phyloP scores from a whole-genome alignment of 2,888 invertebrate species.

The Epirrhoe tristata region DNA sequence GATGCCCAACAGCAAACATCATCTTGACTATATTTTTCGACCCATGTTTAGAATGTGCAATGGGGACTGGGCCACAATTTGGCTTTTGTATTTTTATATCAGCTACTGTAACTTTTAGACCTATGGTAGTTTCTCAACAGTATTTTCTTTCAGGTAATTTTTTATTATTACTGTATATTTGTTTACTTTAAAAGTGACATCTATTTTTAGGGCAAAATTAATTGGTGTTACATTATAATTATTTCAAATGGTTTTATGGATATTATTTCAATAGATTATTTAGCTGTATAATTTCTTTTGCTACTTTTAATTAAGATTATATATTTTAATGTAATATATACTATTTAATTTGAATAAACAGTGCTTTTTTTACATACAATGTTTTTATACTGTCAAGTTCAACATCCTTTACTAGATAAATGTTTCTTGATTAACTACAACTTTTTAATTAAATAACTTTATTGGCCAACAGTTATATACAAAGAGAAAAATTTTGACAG shows the following conservation, averaged over 20 bases:
- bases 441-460: slow-evolving; percentile 54
- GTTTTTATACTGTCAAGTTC: too few relatives aligned
- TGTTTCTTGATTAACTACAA: background rate
- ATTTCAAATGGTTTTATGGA: slow-evolving; percentile 74
- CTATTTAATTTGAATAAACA: slow-evolving; percentile 85
- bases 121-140: slow-evolving; percentile 66
- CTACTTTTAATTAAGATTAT: slow-evolving; percentile 81
- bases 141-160: slow-evolving; percentile 68
- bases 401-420: slow-evolving; percentile 13
- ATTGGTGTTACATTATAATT: slow-evolving; percentile 67
- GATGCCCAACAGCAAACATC: slow-evolving; percentile 46
- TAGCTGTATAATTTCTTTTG: slow-evolving; percentile 82
- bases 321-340: slow-evolving; percentile 85
- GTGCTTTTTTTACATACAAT: slow-evolving; percentile 77
- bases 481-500: slow-evolving; percentile 52
- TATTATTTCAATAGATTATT: slow-evolving; percentile 80
- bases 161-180: slow-evolving; percentile 65
- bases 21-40: slow-evolving; percentile 79
- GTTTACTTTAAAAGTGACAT: slow-evolving; percentile 68
- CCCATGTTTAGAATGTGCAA: slow-evolving; percentile 69
- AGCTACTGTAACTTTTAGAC: slow-evolving; percentile 63
- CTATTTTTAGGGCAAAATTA: slow-evolving; percentile 71
- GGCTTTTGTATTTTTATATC: slow-evolving; percentile 85
- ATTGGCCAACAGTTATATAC: slow-evolving; percentile 73
- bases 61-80: slow-evolving; percentile 58